Evolutionary conservation across 2,888 invertebrate species (phyloP).

Genomic region (Marasmarcha lunaedactyla): DNA sequence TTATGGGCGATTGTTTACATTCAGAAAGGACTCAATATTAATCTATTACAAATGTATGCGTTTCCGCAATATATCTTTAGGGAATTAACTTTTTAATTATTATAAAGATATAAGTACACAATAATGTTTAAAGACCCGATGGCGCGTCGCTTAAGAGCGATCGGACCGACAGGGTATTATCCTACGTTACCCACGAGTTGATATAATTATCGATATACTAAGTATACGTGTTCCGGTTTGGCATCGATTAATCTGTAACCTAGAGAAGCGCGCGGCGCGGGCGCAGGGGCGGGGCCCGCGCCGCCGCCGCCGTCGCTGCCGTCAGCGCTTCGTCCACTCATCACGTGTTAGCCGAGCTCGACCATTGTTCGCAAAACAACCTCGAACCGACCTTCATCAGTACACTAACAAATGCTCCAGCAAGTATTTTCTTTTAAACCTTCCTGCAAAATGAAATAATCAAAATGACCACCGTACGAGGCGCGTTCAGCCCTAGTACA

Average conservation of each 20-base stretch:
- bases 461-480: too few species aligned
- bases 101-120: slow-evolving; percentile 59
- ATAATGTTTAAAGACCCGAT: slow-evolving; percentile 41
- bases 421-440: neutral
- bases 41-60: slow-evolving; percentile 58
- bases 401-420: neutral
- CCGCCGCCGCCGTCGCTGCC: slow-evolving; percentile 15
- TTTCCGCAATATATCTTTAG: slow-evolving; percentile 56
- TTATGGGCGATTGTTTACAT: slow-evolving; percentile 72
- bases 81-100: slow-evolving; percentile 46
- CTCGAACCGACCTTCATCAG: slow-evolving; percentile 10
- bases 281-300: slow-evolving; percentile 7
- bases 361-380: slow-evolving; percentile 16
- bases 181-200: slow-evolving; percentile 56
- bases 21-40: slow-evolving; percentile 61
- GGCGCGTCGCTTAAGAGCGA: slow-evolving; percentile 20
- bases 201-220: slow-evolving; percentile 57
- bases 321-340: slow-evolving; percentile 15
- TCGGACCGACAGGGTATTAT: slow-evolving; percentile 34
- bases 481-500: neutral
- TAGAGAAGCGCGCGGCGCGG: slow-evolving; percentile 30
- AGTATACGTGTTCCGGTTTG: slow-evolving; percentile 63
- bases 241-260: slow-evolving; percentile 60
- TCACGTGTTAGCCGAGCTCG: slow-evolving; percentile 4
- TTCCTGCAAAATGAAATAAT: too few species aligned